phyloP scores from a whole-genome alignment of 2,113 vertebrate species.

The Heliornis fulica region DNA sequence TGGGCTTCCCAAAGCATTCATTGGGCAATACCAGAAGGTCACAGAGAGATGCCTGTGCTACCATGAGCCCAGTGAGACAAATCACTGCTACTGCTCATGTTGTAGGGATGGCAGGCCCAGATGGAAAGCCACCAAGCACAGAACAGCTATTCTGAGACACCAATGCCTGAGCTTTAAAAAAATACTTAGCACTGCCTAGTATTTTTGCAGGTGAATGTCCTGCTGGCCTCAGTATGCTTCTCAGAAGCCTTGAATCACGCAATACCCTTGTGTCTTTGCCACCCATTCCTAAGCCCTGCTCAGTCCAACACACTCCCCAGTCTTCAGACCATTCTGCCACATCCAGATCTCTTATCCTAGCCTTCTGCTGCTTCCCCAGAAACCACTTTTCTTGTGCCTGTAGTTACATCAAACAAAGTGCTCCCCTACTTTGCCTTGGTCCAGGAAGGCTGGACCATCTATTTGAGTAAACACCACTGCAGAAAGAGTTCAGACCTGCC shows the following conservation, averaged over 20 bases:
- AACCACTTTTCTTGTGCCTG: neutral
- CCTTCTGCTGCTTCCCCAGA: neutral
- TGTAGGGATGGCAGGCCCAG: neutral
- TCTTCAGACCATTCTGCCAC: neutral
- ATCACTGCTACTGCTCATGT: neutral
- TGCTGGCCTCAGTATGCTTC: neutral
- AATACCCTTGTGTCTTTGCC: neutral
- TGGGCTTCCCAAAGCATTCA: neutral
- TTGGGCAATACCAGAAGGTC: fast-evolving
- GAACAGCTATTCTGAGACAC: neutral
- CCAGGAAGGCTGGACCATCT: neutral
- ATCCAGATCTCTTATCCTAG: neutral
- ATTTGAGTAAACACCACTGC: neutral
- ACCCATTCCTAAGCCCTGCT: neutral
- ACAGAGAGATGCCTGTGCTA: fast-evolving
- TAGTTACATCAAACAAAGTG: neutral
- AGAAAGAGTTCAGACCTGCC: neutral
- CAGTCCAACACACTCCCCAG: neutral
- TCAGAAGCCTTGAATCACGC: neutral
- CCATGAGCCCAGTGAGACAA: fast-evolving
- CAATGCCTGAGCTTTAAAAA: neutral
- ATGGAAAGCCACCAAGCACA: neutral
- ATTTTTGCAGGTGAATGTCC: neutral
- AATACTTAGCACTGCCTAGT: neutral
- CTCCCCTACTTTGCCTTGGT: neutral